These are phyloP conservation scores for Tangara arthus DNA, from an alignment of 2,797 vertebrate species.

Conservation along the genomic window DNA sequence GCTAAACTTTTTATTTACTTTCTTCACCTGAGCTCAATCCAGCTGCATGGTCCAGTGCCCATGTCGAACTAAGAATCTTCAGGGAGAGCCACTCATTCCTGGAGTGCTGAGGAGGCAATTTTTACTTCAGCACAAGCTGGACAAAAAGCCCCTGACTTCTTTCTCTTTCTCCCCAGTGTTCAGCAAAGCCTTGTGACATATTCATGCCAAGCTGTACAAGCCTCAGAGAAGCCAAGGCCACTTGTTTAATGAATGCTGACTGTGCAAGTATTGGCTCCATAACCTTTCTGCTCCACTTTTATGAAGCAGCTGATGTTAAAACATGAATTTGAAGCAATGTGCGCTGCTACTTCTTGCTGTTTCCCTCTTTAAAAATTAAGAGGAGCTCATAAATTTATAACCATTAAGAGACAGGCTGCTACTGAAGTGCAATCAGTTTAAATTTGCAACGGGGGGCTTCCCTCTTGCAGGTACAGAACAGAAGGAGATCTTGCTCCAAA, in stretches of 20 bases:
- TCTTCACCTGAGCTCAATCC: neutral
- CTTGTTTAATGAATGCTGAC: constrained; percentile 2
- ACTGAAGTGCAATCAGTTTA: neutral
- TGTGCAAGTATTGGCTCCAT: neutral
- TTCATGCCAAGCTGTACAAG: neutral
- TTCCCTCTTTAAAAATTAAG: constrained; percentile 61
- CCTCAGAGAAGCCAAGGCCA: neutral
- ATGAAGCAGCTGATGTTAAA: constrained; percentile 6
- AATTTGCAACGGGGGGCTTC: neutral
- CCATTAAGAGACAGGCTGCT: neutral
- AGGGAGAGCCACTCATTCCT: neutral
- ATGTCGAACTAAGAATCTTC: neutral
- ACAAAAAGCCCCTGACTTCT: neutral
- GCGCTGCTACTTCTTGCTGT: constrained; percentile 2
- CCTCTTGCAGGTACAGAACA: neutral
- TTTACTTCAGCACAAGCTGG: neutral
- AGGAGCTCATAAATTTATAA: constrained; percentile 52
- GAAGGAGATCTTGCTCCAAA: neutral
- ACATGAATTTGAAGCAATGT: constrained; percentile 12
- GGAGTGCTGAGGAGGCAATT: neutral
- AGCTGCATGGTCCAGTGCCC: neutral
- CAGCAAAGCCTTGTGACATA: neutral
- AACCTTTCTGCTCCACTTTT: constrained; percentile 42
- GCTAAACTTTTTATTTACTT: neutral
- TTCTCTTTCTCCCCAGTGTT: neutral